phyloP scores from a whole-genome alignment of 2,113 vertebrate genomes.

The Rafetus swinhoei region DNA sequence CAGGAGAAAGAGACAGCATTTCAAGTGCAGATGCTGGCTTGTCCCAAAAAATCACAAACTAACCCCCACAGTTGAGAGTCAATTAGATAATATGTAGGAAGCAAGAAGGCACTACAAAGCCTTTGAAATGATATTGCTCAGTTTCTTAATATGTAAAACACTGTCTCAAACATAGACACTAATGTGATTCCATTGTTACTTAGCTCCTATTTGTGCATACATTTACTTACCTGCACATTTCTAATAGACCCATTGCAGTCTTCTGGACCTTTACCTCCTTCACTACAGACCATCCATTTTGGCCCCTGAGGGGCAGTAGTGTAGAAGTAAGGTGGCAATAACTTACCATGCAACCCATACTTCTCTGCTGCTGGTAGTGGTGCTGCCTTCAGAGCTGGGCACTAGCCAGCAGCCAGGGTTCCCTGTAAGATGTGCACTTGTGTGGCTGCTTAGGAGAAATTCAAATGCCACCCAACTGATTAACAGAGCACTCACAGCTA shows the following conservation, averaged over 20 bases:
- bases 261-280: not conserved
- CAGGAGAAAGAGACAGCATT: not conserved
- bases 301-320: not conserved
- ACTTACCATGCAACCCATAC: not conserved
- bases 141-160: not conserved
- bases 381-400: not conserved
- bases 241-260: not conserved
- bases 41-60: constrained; percentile 33
- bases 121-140: not conserved
- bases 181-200: not conserved
- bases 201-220: not conserved
- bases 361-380: not conserved
- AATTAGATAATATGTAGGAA: not conserved
- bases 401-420: not conserved
- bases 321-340: not conserved
- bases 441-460: too few species aligned
- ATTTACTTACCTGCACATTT: not conserved
- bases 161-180: not conserved
- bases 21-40: not conserved
- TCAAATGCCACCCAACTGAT: too few species aligned
- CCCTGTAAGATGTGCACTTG: too few species aligned
- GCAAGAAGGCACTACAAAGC: not conserved
- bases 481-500: too few species aligned
- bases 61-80: not conserved
- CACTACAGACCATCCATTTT: not conserved